phyloP scores from a whole-genome alignment of 2,797 vertebrate species.

The Prunella strophiata region DNA sequence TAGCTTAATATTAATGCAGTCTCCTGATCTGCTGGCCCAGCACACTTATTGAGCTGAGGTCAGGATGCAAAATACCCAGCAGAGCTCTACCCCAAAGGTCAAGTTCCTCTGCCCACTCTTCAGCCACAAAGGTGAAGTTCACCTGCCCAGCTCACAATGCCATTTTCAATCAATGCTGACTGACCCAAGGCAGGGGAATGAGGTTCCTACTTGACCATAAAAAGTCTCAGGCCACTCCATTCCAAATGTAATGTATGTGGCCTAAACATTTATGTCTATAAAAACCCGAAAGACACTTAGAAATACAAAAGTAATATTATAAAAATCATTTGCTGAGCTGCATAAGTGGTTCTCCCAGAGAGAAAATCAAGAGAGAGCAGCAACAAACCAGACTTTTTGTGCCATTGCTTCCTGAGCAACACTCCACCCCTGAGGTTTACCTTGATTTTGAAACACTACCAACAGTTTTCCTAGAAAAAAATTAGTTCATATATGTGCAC shows the following conservation, averaged over 20 bases:
- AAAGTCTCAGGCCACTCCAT: not conserved
- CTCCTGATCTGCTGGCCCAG: not conserved
- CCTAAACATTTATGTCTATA: not conserved
- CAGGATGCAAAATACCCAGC: not conserved
- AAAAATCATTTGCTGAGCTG: not conserved
- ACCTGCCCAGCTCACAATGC: not conserved
- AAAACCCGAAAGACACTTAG: accelerated
- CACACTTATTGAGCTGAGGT: not conserved
- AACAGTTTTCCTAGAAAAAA: not conserved
- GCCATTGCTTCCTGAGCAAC: not conserved
- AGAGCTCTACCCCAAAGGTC: not conserved
- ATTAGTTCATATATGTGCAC: accelerated
- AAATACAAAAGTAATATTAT: not conserved
- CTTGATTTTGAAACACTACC: not conserved
- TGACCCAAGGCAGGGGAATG: accelerated
- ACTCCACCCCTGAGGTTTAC: not conserved
- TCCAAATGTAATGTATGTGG: not conserved
- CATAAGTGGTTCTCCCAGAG: not conserved
- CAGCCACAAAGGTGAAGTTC: not conserved
- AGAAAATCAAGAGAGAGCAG: not conserved
- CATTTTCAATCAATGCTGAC: not conserved
- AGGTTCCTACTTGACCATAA: not conserved
- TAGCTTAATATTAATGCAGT: not conserved
- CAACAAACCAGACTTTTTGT: not conserved
- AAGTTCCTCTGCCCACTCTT: not conserved